Evolutionary conservation across 2,797 vertebrate genomes (phyloP), one percentile per base, ranked within the genome.

Genomic region (Rhyacichthys aspro): DNA sequence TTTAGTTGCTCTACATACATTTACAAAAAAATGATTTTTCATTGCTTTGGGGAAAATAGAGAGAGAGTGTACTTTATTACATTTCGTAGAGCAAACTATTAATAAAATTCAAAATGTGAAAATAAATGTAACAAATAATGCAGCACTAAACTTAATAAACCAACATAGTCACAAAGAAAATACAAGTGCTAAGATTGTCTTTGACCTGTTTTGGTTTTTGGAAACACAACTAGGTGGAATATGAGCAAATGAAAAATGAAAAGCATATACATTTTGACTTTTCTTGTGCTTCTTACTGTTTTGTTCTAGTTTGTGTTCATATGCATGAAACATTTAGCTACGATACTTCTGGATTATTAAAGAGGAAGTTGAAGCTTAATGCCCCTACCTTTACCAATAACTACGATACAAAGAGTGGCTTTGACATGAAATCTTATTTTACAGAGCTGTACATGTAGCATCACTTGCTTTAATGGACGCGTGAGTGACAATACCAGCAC

Each of bases 161-260:
- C 18, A 39, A 53, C 6, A 41, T 1, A n/a, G 19, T 43, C 42
- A 43, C 8, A 64, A 63, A 45, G 56, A 19, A 69, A 45, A 42
- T 23, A 32, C 16, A 71, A 61, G 41, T 50, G 61, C 34, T 41
- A 32, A 47, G 67, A 72, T 72, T 62, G 72, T 76, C 67, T 65
- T 77, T 71, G 19, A 50, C 19, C 36, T 58, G 39, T 61, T 59
- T 49, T 56, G 12, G 66, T 65, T 67, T 66, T 15, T 41, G 45
- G 38, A 52, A 63, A 67, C 23, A 41, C 53, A 2, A 43, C 32
- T 17, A n/a, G n/a, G 43, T 23, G 17, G 14, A 18, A 43, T 7
- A 32, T 43, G 45, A 8, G 43, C 70, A 3, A 8, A 34, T 17
- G 16, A 17, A 43, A 9, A 15, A 55, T 23, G 1, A 8, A 12